Conservation (phyloP, 92 coral and sea anemone genomes). For the Palythoa grandis region DNA sequence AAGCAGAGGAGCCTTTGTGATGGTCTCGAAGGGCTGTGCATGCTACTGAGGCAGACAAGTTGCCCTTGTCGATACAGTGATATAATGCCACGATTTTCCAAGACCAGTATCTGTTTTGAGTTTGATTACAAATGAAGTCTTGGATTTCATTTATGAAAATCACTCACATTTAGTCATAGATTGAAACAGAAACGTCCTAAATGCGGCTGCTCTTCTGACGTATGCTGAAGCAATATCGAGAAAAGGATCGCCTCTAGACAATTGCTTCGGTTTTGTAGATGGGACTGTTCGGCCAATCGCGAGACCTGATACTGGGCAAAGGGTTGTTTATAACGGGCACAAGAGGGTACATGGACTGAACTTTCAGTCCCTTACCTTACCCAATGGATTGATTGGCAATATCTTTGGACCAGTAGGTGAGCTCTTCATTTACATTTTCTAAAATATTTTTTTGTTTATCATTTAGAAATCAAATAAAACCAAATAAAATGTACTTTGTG, state of each 20-base stretch:
- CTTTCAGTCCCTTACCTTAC: not conserved
- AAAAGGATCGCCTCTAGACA: not conserved
- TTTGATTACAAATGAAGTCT: constrained; percentile 11
- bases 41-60: not conserved
- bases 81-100: not conserved
- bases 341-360: not conserved
- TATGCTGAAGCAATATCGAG: constrained; percentile 1
- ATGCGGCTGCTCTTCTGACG: not conserved
- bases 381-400: constrained; percentile 7
- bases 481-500: no score
- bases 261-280: not conserved
- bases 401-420: constrained; percentile 5
- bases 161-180: not conserved
- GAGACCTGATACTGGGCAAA: constrained; percentile 9
- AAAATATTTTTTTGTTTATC: no score
- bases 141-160: not conserved
- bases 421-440: constrained; percentile 3
- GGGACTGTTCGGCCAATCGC: constrained; percentile 10
- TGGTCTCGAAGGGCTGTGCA: constrained; percentile 12
- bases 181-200: constrained; percentile 10
- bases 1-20: constrained; percentile 16
- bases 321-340: not conserved
- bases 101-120: constrained; percentile 14
- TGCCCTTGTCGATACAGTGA: constrained; percentile 28
- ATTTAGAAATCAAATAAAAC: no score